phyloP scores from a whole-genome alignment of 2,797 vertebrate species.

The Gymnocypris eckloni region DNA sequence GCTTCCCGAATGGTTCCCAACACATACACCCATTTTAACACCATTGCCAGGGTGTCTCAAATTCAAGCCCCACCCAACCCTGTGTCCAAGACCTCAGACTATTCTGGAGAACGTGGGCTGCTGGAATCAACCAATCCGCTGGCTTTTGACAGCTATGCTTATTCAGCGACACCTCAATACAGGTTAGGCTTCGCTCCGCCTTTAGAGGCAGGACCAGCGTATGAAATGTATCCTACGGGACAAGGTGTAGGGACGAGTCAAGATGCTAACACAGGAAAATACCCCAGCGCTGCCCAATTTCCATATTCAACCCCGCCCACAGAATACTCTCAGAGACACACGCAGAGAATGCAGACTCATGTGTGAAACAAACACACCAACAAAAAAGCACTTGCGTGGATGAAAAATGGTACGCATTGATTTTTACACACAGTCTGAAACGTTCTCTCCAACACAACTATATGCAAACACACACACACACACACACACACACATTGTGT shows the following conservation, averaged over 20 bases:
- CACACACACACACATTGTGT: constrained; percentile 28
- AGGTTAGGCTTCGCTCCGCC: constrained; percentile 86
- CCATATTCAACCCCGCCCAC: constrained; percentile 94
- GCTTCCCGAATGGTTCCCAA: constrained; percentile 89
- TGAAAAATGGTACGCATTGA: background rate
- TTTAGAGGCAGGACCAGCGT: constrained; percentile 79
- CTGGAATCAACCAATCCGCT: constrained; percentile 84
- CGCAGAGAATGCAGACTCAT: constrained; percentile 96
- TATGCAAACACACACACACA: constrained; percentile 54
- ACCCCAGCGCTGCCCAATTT: constrained; percentile 84
- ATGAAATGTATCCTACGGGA: constrained; percentile 83
- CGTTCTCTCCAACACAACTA: constrained; percentile 23
- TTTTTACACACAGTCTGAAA: background rate
- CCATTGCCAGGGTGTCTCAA: constrained; percentile 79
- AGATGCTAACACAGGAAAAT: constrained; percentile 80
- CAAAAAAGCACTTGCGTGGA: constrained; percentile 25
- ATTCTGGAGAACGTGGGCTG: constrained; percentile 77
- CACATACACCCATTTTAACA: constrained; percentile 92
- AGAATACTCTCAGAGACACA: constrained; percentile 92
- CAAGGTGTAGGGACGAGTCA: constrained; percentile 72
- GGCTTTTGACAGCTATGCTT: constrained; percentile 91
- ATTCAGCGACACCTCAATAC: constrained; percentile 80
- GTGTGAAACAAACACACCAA: constrained; percentile 77
- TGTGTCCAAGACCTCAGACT: constrained; percentile 66
- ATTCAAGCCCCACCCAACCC: constrained; percentile 74